Evolutionary conservation across 2,797 vertebrate species (phyloP), one percentile per base, ranked within the genome.

Genomic region (Prionace glauca): DNA sequence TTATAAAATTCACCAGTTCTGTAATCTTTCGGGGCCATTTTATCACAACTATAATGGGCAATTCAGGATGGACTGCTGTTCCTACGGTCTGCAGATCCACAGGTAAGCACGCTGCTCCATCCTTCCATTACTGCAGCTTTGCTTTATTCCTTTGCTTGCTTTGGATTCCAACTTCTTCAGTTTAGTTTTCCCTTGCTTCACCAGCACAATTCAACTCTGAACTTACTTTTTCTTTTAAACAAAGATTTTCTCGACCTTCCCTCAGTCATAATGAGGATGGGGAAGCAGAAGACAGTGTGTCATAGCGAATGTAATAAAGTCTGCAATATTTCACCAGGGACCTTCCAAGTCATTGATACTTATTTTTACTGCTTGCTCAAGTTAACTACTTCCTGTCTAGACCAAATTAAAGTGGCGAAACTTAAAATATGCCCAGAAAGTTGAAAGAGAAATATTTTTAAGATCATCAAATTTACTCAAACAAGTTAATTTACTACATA

Each of bases 281-380:
- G 93, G 50, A 69, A 92, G 90, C 90, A 74, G 93, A 77, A 95
- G 93, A 29, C 71, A 77, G 45, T 56, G 29, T 95, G 29, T 95
- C 93, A 95, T 50, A 32, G 41, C 26, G 93, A 95, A 74, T 95
- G 29, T 72, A 72, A 74, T 95, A 60, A 74, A 74, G 69, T 95
- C 41, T 56, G 71, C 29, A 95, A 72, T 20, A 95, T 60, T 56
- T 95, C 41, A 77, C 41, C 24, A 56, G 45, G 71, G 65, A 69
- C 62, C 36, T 92, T 92, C 90, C 90, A 69, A 92, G 90, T 69
- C 62, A 65, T 91, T 36, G 32, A 91, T 67, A 20, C 65, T 92
- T 92, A 62, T 11, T 92, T 92, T 92, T 95, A 56, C 41, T 50
- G 24, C 92, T 26, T 77, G 77, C 71, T 95, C 93, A 29, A 60